Evolutionary conservation across 2,113 vertebrate genomes (phyloP).

Genomic region (Campylomormyrus numenius): DNA sequence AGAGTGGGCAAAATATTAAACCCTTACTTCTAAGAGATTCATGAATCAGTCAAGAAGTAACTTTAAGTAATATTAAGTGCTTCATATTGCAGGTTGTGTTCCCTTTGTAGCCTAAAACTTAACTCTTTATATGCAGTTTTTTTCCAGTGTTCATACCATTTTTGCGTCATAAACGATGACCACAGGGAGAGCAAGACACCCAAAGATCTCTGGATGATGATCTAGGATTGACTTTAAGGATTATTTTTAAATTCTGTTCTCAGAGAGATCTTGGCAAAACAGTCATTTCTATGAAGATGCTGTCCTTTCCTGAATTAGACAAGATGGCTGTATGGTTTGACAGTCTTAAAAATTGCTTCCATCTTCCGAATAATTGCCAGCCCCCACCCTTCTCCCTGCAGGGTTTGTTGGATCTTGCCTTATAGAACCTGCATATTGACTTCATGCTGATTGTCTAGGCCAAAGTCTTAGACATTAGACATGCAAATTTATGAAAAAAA

Average conservation of each 20-base stretch:
- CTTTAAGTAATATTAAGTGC: background rate
- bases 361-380: background rate
- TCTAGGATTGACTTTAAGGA: background rate
- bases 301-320: background rate
- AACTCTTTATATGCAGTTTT: background rate
- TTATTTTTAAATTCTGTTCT: background rate
- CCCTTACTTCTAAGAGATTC: background rate
- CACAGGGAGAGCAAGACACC: background rate
- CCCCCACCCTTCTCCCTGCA: background rate
- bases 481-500: background rate
- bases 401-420: background rate
- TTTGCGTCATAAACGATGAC: background rate
- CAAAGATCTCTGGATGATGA: background rate
- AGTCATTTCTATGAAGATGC: background rate
- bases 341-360: background rate
- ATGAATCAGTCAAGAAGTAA: background rate
- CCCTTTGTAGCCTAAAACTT: background rate
- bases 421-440: background rate
- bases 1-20: background rate
- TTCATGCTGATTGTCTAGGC: background rate
- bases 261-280: background rate
- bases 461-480: background rate
- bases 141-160: background rate
- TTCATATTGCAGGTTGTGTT: background rate
- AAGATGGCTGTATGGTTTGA: background rate